Evolutionary conservation across 2,113 vertebrate genomes (phyloP), one percentile per base, ranked within the genome.

Genomic region (Todiramphus chloris): DNA sequence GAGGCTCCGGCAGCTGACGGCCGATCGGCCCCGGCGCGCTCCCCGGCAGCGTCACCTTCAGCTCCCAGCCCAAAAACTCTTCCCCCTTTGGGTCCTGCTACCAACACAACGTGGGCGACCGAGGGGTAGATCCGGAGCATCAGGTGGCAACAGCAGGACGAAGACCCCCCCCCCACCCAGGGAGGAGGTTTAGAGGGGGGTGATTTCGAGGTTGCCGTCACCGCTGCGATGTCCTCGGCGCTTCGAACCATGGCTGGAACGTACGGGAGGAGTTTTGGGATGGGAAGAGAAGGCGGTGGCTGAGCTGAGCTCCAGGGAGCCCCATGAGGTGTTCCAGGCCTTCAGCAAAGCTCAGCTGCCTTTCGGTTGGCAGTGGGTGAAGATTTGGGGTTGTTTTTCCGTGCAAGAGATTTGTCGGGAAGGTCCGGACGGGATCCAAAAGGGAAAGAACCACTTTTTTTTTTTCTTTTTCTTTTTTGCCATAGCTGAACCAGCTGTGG

Each of bases 181-280:
- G 50, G 50, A 51, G 50, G 24, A 23, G 50, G 24, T 25, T 25
- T 27, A 4, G 50, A 25, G 68, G 21, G 24, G 73, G 37, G 86
- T 50, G 35, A 27, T 90, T 59, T 30, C 3, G 31, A 56, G 63
- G 92, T 48, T 35, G 91, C 94, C 79, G 76, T 82, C 44, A 30
- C 44, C 4, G 81, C 90, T 58, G 69, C 87, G 76, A 84, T 51
- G 82, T 66, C 93, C 90, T 89, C 41, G 39, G 87, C 8, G 59
- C 88, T 90, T 77, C 81, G 13, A 82, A 93, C 48, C 3, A 3
- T 13, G 96, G 86, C 50, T 94, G 97, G 98, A 97, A 97, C 91
- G 97, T 93, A 16, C 19, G 28, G 48, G 96, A 78, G 64, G 53
- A 80, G 84, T 21, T 60, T 48, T 24, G 2, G 12, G 95, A 27